Conservation (phyloP, 2,797 vertebrate species). For the Mallotus villosus region DNA sequence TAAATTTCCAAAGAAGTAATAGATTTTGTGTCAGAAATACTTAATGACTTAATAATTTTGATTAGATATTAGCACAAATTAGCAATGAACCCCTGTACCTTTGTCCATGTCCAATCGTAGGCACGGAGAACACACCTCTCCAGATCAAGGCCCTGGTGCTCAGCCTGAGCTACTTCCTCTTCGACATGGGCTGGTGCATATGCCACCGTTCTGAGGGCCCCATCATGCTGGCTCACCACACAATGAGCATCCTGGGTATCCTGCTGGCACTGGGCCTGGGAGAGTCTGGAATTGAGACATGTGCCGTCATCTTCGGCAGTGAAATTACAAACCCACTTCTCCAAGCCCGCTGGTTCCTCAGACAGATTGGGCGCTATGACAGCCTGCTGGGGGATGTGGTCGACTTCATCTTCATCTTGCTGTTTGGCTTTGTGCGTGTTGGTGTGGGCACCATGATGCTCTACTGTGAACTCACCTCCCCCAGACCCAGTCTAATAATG, state of each 20-base stretch:
- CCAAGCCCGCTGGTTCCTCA: constrained; percentile 94
- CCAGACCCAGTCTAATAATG: constrained; percentile 80
- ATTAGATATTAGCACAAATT: too few relatives aligned
- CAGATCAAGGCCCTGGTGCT: constrained; percentile 81
- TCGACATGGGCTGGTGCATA: constrained; percentile 90
- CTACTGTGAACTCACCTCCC: constrained; percentile 85
- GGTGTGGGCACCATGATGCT: constrained; percentile 86
- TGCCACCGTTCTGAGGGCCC: constrained; percentile 83
- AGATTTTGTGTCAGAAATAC: too few relatives aligned
- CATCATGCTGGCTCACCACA: constrained; percentile 91
- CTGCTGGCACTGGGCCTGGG: constrained; percentile 77
- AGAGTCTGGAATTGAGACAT: constrained; percentile 86
- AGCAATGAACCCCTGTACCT: constrained; percentile 17
- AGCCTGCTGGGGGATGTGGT: constrained; percentile 82
- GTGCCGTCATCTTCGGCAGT: constrained; percentile 90
- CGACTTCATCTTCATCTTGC: constrained; percentile 86
- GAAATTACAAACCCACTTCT: constrained; percentile 95
- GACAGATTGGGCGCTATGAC: constrained; percentile 82
- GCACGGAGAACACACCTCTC: constrained; percentile 85
- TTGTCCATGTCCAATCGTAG: constrained; percentile 59
- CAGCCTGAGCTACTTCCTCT: constrained; percentile 94
- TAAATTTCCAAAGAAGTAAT: too few relatives aligned
- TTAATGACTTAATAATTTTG: too few relatives aligned
- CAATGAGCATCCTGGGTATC: constrained; percentile 86
- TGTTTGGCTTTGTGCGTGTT: constrained; percentile 88